phyloP scores from a whole-genome alignment of 92 coral and sea anemone genomes.

The Bergia puertoricense region DNA sequence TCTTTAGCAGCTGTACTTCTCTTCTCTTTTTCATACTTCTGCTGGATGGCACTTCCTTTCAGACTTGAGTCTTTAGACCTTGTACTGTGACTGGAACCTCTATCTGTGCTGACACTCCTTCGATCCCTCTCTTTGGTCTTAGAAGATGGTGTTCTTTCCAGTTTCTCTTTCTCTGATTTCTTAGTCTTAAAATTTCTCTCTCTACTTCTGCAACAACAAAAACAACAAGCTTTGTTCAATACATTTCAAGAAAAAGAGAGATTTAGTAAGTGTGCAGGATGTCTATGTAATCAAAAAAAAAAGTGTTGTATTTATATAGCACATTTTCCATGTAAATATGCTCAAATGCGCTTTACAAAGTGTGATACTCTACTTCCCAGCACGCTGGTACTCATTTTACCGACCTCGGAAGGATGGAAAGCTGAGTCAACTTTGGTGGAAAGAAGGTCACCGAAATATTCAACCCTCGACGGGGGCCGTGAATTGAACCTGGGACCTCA shows the following conservation, averaged over 20 bases:
- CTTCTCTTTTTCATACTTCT: conserved; percentile 1
- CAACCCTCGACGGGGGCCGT: no score
- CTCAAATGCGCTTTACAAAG: no score
- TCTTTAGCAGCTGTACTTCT: not conserved
- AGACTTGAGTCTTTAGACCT: not conserved
- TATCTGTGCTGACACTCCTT: conserved; percentile 10
- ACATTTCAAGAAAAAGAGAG: not conserved
- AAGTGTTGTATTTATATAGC: no score
- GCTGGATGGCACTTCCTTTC: not conserved
- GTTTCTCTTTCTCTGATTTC: not conserved
- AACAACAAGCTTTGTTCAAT: not conserved
- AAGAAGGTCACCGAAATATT: no score
- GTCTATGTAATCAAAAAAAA: no score
- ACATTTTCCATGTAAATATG: no score
- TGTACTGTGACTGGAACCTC: conserved; percentile 22
- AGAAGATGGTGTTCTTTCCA: not conserved
- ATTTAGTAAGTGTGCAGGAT: no score
- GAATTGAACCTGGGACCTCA: no score
- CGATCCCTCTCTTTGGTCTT: conserved; percentile 2
- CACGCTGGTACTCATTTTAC: no score
- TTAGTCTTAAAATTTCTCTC: conserved; percentile 9
- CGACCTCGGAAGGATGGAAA: no score
- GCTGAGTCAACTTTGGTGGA: no score
- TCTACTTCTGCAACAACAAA: conserved; percentile 11
- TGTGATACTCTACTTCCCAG: no score